A percentile compares a stretch with the other conserved stretches of the same genome.
Conservation (phyloP, 2,888 invertebrate species). For the Celastrina argiolus region DNA sequence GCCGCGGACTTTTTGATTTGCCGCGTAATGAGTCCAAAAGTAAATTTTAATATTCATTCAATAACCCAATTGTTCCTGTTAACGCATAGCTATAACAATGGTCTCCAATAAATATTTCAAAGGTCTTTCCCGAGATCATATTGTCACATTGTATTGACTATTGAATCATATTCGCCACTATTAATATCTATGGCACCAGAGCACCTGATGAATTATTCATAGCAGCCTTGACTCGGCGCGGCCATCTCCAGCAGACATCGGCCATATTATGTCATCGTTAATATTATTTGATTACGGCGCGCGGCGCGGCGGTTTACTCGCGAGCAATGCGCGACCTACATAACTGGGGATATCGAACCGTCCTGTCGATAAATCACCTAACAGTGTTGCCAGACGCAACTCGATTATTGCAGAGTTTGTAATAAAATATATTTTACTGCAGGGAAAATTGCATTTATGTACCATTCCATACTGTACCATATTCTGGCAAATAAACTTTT, state of each 20-base stretch:
- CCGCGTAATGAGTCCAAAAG: too few relatives aligned
- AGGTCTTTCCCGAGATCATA: too few relatives aligned
- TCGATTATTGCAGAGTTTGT: too few relatives aligned
- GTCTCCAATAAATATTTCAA: too few relatives aligned
- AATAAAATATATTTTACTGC: background rate
- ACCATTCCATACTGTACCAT: background rate
- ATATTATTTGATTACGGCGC: conserved; percentile 31
- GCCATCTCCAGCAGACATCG: conserved; percentile 35
- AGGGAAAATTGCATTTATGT: too few relatives aligned
- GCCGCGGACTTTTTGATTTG: too few relatives aligned
- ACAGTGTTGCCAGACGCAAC: too few relatives aligned
- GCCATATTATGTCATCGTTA: conserved; percentile 38
- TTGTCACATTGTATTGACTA: too few relatives aligned
- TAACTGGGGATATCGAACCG: background rate
- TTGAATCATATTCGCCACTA: too few relatives aligned
- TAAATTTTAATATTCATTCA: too few relatives aligned
- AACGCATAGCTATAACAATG: too few relatives aligned
- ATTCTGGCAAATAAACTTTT: background rate
- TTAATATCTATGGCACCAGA: conserved; percentile 1
- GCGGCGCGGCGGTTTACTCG: conserved; percentile 20
- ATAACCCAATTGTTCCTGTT: too few relatives aligned
- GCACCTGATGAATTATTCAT: conserved; percentile 36
- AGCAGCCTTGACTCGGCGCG: conserved; percentile 37
- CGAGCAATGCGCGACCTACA: background rate
- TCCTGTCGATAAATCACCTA: background rate